These are phyloP conservation scores for Platycheirus rosarum DNA, from an alignment of 2,888 invertebrate species.

Conservation along the genomic window DNA sequence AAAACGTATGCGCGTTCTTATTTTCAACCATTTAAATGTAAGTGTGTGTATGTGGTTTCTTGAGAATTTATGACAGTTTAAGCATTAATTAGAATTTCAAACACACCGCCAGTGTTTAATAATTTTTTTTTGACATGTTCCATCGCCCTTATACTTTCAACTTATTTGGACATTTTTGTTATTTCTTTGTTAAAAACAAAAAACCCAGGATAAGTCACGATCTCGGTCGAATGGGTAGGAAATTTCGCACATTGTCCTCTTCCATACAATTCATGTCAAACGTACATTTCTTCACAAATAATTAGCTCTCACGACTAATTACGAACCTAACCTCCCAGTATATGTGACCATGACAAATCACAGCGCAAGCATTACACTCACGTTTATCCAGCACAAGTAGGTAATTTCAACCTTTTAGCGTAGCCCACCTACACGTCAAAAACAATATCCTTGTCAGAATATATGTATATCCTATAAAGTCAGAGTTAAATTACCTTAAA, in stretches of 20 bases:
- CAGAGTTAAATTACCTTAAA: no score
- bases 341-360: slow-evolving; percentile 59
- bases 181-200: background rate
- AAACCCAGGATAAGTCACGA: slow-evolving; percentile 14
- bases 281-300: slow-evolving; percentile 40
- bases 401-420: no score
- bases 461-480: no score
- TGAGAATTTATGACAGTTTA: no score
- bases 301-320: slow-evolving; percentile 53
- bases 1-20: no score
- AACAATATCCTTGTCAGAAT: slow-evolving; percentile 23
- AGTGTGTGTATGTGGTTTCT: no score
- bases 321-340: slow-evolving; percentile 23
- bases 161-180: no score
- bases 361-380: slow-evolving; percentile 32
- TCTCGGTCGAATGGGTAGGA: background rate
- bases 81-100: no score
- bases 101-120: no score
- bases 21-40: no score
- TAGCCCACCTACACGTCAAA: background rate
- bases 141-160: no score
- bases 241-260: slow-evolving; percentile 5
- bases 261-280: slow-evolving; percentile 37
- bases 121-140: no score
- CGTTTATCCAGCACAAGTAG: slow-evolving; percentile 6